Evolutionary conservation across 2,113 vertebrate species (phyloP), one percentile per base, ranked within the genome.

Genomic region (Neolamprologus falcicula): DNA sequence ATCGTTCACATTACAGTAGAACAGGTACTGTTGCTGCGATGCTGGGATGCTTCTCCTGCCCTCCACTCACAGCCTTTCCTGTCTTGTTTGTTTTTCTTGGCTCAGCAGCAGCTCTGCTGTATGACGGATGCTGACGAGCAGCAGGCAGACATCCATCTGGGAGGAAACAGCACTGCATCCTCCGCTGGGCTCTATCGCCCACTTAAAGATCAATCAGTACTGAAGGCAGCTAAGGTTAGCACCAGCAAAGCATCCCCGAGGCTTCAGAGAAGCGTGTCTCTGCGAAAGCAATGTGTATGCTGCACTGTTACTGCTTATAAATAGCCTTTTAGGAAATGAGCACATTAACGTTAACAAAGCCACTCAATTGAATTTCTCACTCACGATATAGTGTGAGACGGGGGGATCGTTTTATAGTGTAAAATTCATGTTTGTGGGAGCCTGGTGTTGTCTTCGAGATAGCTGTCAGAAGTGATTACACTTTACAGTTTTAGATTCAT

Each of bases 91-190:
- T 57, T 76, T 61, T 82, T 80, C 87, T 28, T 61, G 66, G 88
- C 68, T 86, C 78, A 73, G 45, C 90, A 79, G 88, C 80, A 85
- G 80, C 9, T 80, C 76, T 84, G 45, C 76, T 81, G 66, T 53
- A 61, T 88, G 87, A 82, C 9, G 33, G 59, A 88, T 80, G 71
- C 85, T 82, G 88, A 88, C 8, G 3, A 89, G 96, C 94, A 26
- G 88, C 92, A 10, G 93, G 42, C 88, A 95, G 93, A 88, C 95
- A 95, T 80, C 93, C 7, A 1, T 82, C 83, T 3, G 90, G 91
- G 71, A 96, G 52, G 88, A 86, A 85, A 35, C 91, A 17, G 80
- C 66, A 7, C 66, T 45, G 85, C 84, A 16, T 80, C 79, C 80
- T 85, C 68, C 19, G 63, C 83, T 45, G 78, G 47, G 76, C 95